Conservation (phyloP, 2,113 vertebrate species). For the Myrmophylax atrothorax region DNA sequence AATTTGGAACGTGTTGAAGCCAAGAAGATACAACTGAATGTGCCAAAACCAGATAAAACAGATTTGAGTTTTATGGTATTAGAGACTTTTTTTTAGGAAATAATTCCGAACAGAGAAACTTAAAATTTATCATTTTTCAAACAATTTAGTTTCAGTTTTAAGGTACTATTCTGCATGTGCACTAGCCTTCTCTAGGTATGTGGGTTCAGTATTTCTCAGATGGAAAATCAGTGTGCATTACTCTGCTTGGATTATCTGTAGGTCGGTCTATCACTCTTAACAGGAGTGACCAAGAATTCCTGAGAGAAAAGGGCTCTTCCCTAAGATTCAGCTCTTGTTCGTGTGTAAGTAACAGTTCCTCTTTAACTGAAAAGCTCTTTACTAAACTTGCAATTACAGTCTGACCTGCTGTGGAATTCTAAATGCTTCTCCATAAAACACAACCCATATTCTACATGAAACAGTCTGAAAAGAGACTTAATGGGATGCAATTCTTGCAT, state of each 20-base stretch:
- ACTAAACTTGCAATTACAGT: not conserved
- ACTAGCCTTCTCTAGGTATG: not conserved
- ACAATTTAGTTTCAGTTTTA: not conserved
- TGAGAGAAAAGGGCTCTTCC: not conserved
- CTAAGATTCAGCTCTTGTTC: not conserved
- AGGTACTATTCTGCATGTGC: not conserved
- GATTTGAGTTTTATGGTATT: not conserved
- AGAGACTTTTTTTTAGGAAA: not conserved
- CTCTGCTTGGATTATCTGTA: not conserved
- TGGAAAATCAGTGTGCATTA: not conserved
- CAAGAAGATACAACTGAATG: not conserved
- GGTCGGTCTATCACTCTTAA: not conserved
- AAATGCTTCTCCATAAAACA: not conserved
- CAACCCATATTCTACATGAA: not conserved
- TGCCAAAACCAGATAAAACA: not conserved
- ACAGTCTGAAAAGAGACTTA: not conserved
- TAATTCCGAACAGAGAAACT: not conserved
- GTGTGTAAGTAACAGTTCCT: accelerated
- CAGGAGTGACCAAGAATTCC: not conserved
- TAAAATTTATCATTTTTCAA: not conserved
- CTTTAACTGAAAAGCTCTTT: not conserved
- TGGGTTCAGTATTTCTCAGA: not conserved
- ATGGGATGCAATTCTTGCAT: not conserved
- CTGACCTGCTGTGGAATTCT: not conserved
- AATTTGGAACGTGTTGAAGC: not conserved